Base-by-base conservation (phyloP, 1,140 invertebrate species). In the Spodoptera frugiperda region DNA sequence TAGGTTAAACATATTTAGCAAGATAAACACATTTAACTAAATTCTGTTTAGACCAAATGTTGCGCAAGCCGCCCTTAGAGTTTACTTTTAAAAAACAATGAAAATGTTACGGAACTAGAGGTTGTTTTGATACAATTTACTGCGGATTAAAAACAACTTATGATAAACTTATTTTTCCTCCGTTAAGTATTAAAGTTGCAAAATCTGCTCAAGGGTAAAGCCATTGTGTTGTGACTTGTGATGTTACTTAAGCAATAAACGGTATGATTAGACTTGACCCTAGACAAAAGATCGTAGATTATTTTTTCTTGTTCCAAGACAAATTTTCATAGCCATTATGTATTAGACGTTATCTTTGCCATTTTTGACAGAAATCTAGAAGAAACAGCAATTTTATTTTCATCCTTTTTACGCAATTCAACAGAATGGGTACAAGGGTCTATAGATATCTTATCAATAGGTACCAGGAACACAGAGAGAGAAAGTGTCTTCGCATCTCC, bases 391-490 rank as follows among this genome's bases (percentile, higher is more conserved):
- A n/a, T n/a, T n/a, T n/a, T n/a, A n/a, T n/a, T n/a, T n/a, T n/a
- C n/a, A n/a, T 39, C 6, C 33, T 9, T 39, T 65, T 12, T 17
- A 65, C 6, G 39, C 39, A 33, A 1, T 65, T 65, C 15, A 39
- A 39, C 33, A 39, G 8, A 39, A 39, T 11, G 4, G 15, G 44
- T 48, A 73, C 39, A 39, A 39, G 68, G 11, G 17, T 46, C 68
- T 44, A 33, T 19, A 15, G 53, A 57, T 57, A 72, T 15, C 53
- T 11, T 72, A 73, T 73, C 54, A 73, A 73, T 73, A 61, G 9
- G 33, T 39, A 39, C 33, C 21, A 73, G 55, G 49, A 49, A 59
- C 30, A 61, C 5, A 73, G 55, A 73, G 61, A 61, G 55, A 49
- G 71, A 61, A 73, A 73, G 55, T 14, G 12, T 49, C 8, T 11